phyloP scores from a whole-genome alignment of 2,113 vertebrate genomes.

The Phyllostomus discolor region DNA sequence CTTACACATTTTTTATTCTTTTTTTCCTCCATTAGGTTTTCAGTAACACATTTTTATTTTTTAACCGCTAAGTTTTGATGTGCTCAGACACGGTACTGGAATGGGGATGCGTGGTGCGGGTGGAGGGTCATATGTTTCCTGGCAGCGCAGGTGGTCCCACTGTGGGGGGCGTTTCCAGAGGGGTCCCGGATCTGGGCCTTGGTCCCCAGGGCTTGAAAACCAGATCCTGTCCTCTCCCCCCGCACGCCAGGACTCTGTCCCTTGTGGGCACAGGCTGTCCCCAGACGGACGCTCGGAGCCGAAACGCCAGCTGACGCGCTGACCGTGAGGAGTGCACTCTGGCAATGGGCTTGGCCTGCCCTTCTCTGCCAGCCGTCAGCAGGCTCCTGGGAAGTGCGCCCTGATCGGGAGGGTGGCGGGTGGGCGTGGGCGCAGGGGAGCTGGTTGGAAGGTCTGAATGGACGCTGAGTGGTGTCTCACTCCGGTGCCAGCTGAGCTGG shows the following conservation, averaged over 20 bases:
- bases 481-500: background rate
- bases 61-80: background rate
- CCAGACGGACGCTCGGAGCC: rapidly evolving
- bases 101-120: background rate
- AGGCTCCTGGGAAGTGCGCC: background rate
- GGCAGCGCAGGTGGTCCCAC: rapidly evolving
- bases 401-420: background rate
- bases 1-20: background rate
- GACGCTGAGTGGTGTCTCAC: background rate
- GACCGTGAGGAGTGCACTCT: background rate
- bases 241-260: background rate
- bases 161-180: background rate
- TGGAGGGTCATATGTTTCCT: background rate
- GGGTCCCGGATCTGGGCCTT: background rate
- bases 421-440: background rate
- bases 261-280: background rate
- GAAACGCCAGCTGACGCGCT: background rate
- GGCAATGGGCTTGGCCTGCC: rapidly evolving
- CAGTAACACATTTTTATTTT: background rate
- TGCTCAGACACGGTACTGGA: background rate
- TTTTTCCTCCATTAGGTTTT: background rate
- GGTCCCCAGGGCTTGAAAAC: background rate
- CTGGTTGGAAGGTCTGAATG: background rate
- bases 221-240: background rate
- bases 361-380: rapidly evolving